These are phyloP conservation scores for Cathartes aura DNA, from an alignment of 2,113 vertebrate genomes.

Conservation along the genomic window DNA sequence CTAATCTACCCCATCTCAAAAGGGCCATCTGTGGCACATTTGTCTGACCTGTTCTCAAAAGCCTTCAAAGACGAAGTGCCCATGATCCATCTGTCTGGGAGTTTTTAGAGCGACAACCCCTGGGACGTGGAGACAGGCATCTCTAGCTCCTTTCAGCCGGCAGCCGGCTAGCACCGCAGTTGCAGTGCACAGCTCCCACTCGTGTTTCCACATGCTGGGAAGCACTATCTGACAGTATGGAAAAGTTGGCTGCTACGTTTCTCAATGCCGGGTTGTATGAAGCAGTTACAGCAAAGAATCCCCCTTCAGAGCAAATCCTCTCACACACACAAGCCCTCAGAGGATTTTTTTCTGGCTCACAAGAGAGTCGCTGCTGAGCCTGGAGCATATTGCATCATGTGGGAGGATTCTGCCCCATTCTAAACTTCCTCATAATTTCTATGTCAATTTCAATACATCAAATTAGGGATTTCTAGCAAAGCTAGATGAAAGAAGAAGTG, in stretches of 20 bases:
- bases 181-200: not conserved
- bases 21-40: not conserved
- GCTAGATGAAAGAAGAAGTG: not conserved
- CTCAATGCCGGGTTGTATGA: not conserved
- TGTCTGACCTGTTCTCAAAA: not conserved
- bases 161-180: not conserved
- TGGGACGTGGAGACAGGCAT: not conserved
- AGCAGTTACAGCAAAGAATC: not conserved
- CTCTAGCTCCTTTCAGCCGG: not conserved
- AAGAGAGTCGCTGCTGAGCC: not conserved
- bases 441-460: conserved; percentile 1
- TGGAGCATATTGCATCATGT: not conserved
- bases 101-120: not conserved
- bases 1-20: not conserved
- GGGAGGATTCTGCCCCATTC: not conserved
- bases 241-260: not conserved
- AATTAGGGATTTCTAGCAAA: conserved; percentile 4
- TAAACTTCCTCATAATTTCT: conserved; percentile 13
- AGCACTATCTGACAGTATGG: not conserved
- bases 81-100: not conserved
- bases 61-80: not conserved
- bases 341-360: not conserved
- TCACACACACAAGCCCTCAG: not conserved
- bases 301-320: not conserved
- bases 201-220: not conserved